phyloP scores from a whole-genome alignment of 2,888 invertebrate species.

The Meghimatium bilineatum region DNA sequence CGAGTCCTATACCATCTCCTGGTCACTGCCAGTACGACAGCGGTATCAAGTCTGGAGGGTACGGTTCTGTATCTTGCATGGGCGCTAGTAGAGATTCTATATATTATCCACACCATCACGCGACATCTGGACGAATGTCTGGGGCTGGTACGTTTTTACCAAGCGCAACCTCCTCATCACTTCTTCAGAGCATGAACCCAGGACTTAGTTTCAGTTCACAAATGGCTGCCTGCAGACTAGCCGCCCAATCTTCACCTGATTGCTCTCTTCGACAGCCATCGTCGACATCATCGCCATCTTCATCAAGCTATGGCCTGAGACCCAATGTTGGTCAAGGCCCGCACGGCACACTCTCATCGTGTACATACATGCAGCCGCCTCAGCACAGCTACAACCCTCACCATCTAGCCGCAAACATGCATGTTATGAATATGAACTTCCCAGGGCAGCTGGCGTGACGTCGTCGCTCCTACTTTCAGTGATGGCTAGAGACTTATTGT shows the following conservation, averaged over 20 bases:
- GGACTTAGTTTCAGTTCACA: slow-evolving; percentile 57
- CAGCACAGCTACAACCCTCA: slow-evolving; percentile 72
- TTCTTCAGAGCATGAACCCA: slow-evolving; percentile 44
- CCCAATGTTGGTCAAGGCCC: slow-evolving; percentile 60
- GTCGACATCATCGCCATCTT: slow-evolving; percentile 57
- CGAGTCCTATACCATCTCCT: slow-evolving; percentile 48
- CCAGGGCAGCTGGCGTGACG: slow-evolving; percentile 70
- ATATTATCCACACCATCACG: slow-evolving; percentile 71
- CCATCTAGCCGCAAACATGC: slow-evolving; percentile 70
- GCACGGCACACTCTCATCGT: slow-evolving; percentile 68
- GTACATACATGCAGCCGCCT: slow-evolving; percentile 73
- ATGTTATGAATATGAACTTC: slow-evolving; percentile 75
- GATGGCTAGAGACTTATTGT: too few species aligned
- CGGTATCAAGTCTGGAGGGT: slow-evolving; percentile 36
- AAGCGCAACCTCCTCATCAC: slow-evolving; percentile 35
- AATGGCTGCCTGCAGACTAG: slow-evolving; percentile 56
- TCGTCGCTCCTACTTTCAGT: not conserved
- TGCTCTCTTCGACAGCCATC: slow-evolving; percentile 61
- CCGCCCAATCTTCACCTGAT: slow-evolving; percentile 55
- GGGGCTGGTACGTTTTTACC: slow-evolving; percentile 47
- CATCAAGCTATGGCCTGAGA: slow-evolving; percentile 65
- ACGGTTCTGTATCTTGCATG: slow-evolving; percentile 37
- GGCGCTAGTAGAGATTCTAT: slow-evolving; percentile 59
- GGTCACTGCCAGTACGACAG: slow-evolving; percentile 64
- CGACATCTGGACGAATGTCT: slow-evolving; percentile 49